Evolutionary conservation across 2,113 vertebrate genomes (phyloP), one percentile per base, ranked within the genome.

Genomic region (Tragelaphus buxtoni): DNA sequence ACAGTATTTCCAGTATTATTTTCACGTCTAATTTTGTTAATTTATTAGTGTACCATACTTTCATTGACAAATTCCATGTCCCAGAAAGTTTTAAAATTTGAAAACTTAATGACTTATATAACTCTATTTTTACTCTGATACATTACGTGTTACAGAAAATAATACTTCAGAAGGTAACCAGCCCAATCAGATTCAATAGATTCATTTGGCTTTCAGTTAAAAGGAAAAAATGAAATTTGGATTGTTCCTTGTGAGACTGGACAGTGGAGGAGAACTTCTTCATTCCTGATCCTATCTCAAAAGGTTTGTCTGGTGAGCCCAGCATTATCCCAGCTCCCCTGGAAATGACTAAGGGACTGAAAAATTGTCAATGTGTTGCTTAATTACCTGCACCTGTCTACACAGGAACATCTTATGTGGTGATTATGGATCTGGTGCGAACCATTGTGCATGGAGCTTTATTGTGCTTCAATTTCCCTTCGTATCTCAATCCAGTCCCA

Each of bases 361-460:
- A 94, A 98, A 92, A 96, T 94, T 84, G 94, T 96, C 98, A 65
- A 24, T 97, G 94, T 96, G 91, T 95, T 95, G 93, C 96, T 95
- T 97, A 97, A 98, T 97, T 90, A 96, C 95, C 93, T 97, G 97
- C 98, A 98, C 98, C 97, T 98, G 98, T 97, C 97, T 98, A 91
- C 84, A 95, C 45, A 96, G 96, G 97, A 94, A 58, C 95, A 95
- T 96, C 93, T 96, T 97, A 82, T 80, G 24, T 83, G 76, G 95
- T 77, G 90, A 95, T 98, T 97, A 97, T 91, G 96, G 95, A 96
- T 96, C 97, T 96, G 90, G 42, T 96, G 89, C 77, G 94, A 97
- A 94, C 95, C 97, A 88, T 95, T 96, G 47, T 56, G 72, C 97
- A 16, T 97, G 97, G 95, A 96, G 98, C 84, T 98, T 97, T 97